Percentiles rank a stretch among this genome's conserved stretches.
phyloP scores from a whole-genome alignment of 2,888 invertebrate genomes.

The Ophioninae sp. region DNA sequence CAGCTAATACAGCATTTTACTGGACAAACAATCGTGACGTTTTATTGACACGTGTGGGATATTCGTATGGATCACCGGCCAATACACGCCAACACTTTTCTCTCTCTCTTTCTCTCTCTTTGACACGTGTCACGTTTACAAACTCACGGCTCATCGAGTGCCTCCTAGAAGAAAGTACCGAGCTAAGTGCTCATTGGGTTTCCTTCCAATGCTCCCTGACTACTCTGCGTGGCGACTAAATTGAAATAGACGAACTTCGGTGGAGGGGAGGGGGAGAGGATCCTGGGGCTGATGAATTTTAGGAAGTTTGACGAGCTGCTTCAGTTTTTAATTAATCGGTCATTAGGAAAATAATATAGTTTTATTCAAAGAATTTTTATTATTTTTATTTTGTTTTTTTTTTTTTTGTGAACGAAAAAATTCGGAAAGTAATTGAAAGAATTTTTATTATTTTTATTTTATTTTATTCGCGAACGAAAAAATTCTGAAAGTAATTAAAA shows the following conservation, averaged over 20 bases:
- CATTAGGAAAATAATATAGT: background rate
- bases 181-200: slow-evolving; percentile 45
- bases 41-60: slow-evolving; percentile 60
- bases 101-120: too few species aligned
- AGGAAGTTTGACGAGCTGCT: background rate
- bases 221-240: slow-evolving; percentile 13
- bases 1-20: slow-evolving; percentile 48
- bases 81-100: slow-evolving; percentile 47
- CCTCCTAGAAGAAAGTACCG: slow-evolving; percentile 45
- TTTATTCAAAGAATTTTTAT: too few species aligned
- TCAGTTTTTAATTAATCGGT: background rate
- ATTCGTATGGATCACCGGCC: slow-evolving; percentile 14
- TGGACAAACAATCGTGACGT: slow-evolving; percentile 57
- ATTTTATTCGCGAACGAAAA: too few species aligned
- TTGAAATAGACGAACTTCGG: background rate
- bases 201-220: slow-evolving; percentile 38
- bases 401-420: too few species aligned
- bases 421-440: too few species aligned
- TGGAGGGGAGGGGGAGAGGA: background rate
- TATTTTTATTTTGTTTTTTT: too few species aligned
- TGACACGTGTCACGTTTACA: slow-evolving; percentile 55
- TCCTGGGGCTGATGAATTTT: background rate
- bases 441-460: too few species aligned
- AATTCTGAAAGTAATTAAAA: too few species aligned
- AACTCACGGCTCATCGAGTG: slow-evolving; percentile 36